Evolutionary conservation across 2,888 invertebrate genomes (phyloP), one percentile per base, ranked within the genome.

Genomic region (Micoletzkya japonica): DNA sequence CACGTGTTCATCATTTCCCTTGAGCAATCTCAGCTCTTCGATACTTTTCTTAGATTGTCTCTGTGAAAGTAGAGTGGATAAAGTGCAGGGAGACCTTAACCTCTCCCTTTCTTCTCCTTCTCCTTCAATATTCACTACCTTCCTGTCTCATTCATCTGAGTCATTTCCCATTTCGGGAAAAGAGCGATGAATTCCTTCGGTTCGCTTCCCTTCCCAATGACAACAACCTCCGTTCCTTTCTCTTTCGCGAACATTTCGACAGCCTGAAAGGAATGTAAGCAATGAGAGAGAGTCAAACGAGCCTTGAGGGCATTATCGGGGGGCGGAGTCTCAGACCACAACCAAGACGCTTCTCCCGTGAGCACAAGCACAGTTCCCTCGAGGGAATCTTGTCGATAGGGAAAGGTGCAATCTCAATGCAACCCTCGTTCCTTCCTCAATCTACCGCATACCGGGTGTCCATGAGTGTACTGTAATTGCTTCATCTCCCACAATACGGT

Each of bases 181-280:
- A 82, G 73, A 3, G 82, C 81, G 10, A 73, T 74, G 72, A 82
- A 82, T 36, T 73, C 73, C 28, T 73, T 73, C 7, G 81, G 82
- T 66, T 82, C 82, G 17, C 71, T 64, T 1, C 76, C 75, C 34
- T 75, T 77, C 57, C 74, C 71, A 4, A 82, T 73, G 6, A 82
- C 78, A 17, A 58, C 70, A 0, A 80, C 77, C 7, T 70, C 26
- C 14, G 74, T 75, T 4, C 49, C 56, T 7, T 76, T 30, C 34
- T 58, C 58, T 2, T 60, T 63, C 77, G 79, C 77, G 56, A 75
- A 81, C 28, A 69, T 63, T 34, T 74, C 58, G 10, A 77, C 78
- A 2, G 80, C 77, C 64, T 77, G 2, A 24, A 39, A 39, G 39
- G 39, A 10, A 39, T 10, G 17, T 17, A 39, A 39, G 17, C 39